Evolutionary conservation across 2,113 vertebrate genomes (phyloP), one percentile per base, ranked within the genome.

Genomic region (Plestiodon gilberti): DNA sequence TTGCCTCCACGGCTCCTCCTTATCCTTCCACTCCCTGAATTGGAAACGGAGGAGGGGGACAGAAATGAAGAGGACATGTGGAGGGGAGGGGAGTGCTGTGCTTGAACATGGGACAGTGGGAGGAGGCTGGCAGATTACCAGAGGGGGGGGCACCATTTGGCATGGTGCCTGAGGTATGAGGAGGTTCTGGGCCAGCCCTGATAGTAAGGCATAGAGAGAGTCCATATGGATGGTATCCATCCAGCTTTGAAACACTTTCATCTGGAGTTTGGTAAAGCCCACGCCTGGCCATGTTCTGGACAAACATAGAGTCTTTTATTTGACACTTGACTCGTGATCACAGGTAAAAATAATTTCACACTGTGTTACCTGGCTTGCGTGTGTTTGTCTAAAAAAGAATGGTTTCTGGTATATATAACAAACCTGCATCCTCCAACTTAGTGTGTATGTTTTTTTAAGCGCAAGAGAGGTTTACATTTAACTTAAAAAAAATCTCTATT

Each of bases 311-410:
- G 8, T 33, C 30, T 73, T 77, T n/a, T 78, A n/a, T 88, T 89
- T 94, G 92, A 91, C 92, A 87, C 90, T 67, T 90, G 82, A 91
- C 89, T 92, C 62, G 89, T 92, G 91, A 87, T 48, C 83, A 71
- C 86, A 78, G 76, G 59, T 61, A 35, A 35, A 78, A n/a, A n/a
- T 59, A 59, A 22, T n/a, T 52, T 28, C 30, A 23, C 18, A 52
- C 52, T 52, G 28, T n/a, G 18, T 17, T 15, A 1, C 22, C 2
- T n/a, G 40, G n/a, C 30, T 80, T 4, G 88, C 59, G 80, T 81
- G 35, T 61, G 14, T 28, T 55, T 30, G 30, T 59, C 30, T 1
- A 55, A 55, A 43, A 84, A 81, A 81, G 6, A 70, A 35, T 81
- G 38, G 11, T 18, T 1, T 64, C 3, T 0, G 4, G 70, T 55